A percentile compares a stretch with the other conserved stretches of the same genome.
These are phyloP conservation scores for Colletes collaris DNA, from an alignment of 2,888 invertebrate species.

Conservation along the genomic window DNA sequence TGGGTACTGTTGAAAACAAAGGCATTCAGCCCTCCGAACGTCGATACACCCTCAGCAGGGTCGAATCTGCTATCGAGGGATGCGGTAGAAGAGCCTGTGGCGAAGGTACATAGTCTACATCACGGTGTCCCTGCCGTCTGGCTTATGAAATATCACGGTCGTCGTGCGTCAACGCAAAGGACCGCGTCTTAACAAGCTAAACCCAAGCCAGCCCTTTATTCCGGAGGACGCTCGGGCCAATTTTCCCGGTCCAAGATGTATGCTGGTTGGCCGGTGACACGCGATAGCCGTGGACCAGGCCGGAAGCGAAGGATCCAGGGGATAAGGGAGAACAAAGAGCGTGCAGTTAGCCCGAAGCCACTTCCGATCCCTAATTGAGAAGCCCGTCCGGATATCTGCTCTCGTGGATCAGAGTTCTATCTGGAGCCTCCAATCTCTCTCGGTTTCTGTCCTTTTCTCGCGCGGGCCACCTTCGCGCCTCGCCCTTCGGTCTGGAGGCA, in stretches of 20 bases:
- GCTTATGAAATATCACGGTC: slow-evolving; percentile 69
- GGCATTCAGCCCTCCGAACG: too few relatives aligned
- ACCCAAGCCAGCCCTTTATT: slow-evolving; percentile 65
- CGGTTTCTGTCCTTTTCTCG: background rate
- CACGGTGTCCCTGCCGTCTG: slow-evolving; percentile 41
- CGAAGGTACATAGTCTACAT: background rate
- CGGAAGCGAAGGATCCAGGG: slow-evolving; percentile 57
- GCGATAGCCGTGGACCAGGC: slow-evolving; percentile 53
- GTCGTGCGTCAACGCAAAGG: slow-evolving; percentile 59
- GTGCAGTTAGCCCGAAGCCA: slow-evolving; percentile 64
- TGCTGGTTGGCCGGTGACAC: slow-evolving; percentile 56
- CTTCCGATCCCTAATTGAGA: slow-evolving; percentile 73
- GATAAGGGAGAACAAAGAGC: slow-evolving; percentile 63
- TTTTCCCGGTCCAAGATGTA: slow-evolving; percentile 50
- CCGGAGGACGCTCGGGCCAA: slow-evolving; percentile 49
- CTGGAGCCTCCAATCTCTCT: slow-evolving; percentile 26
- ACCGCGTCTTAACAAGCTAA: slow-evolving; percentile 66
- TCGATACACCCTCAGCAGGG: too few relatives aligned
- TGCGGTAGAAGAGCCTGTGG: slow-evolving; percentile 1
- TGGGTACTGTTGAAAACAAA: too few relatives aligned
- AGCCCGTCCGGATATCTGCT: slow-evolving; percentile 63
- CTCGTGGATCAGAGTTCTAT: slow-evolving; percentile 57
- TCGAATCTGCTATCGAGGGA: slow-evolving; percentile 1
- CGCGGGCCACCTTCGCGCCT: background rate
- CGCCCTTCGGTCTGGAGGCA: background rate